Evolutionary conservation across 2,113 vertebrate genomes (phyloP).

Genomic region (Microtus richardsoni): DNA sequence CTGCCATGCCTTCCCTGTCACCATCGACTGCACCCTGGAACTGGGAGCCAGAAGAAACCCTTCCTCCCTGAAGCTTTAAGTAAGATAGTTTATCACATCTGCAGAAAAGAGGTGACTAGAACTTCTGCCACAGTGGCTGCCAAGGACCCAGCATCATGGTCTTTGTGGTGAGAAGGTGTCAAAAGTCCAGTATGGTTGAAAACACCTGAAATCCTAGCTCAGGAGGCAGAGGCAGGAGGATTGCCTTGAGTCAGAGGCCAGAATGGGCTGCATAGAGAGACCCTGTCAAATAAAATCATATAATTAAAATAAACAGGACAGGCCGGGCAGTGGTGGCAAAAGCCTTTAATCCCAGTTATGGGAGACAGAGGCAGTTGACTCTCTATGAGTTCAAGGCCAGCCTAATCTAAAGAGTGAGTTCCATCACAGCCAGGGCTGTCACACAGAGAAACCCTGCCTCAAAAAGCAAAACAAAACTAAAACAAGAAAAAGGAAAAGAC

Average conservation of each 20-base stretch:
- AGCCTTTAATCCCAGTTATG: too few species aligned
- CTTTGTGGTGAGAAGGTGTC: neutral
- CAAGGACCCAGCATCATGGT: neutral
- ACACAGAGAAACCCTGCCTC: too few species aligned
- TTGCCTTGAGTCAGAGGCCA: neutral
- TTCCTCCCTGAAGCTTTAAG: neutral
- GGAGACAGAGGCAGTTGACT: too few species aligned
- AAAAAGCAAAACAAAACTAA: too few species aligned
- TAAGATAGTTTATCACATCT: neutral
- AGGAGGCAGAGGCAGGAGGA: neutral
- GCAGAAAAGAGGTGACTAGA: neutral
- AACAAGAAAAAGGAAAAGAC: too few species aligned
- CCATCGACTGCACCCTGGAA: neutral
- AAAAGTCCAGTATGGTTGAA: neutral
- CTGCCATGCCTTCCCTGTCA: fast-evolving
- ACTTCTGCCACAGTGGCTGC: neutral
- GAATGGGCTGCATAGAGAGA: neutral
- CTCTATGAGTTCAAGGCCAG: too few species aligned
- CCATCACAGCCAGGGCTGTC: too few species aligned
- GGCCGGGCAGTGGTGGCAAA: too few species aligned
- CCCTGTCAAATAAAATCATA: neutral
- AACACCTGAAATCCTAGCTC: neutral
- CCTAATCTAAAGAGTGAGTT: too few species aligned
- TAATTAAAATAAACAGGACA: neutral
- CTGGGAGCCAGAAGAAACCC: neutral